A percentile compares a stretch with the other conserved stretches of the same genome.
These are phyloP conservation scores for Talpa occidentalis DNA, from an alignment of 2,113 vertebrate genomes.

Conservation along the genomic window DNA sequence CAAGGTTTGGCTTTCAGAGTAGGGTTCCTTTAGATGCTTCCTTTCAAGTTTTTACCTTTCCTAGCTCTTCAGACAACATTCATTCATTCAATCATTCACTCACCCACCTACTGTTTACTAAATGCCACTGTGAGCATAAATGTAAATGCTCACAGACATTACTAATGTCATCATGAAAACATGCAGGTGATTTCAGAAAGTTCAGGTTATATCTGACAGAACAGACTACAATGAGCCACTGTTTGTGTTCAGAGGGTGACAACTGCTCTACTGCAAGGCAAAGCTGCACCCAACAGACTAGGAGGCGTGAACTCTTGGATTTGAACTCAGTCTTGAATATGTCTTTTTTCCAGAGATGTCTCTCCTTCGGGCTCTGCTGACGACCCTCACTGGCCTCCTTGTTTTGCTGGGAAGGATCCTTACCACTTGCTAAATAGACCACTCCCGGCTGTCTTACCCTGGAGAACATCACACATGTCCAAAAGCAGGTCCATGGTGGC, in stretches of 20 bases:
- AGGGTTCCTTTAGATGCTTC: background rate
- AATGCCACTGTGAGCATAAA: background rate
- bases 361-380: background rate
- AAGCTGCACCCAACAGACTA: background rate
- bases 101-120: background rate
- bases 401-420: background rate
- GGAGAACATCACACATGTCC: background rate
- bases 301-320: background rate
- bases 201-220: background rate
- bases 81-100: background rate
- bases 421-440: background rate
- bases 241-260: background rate
- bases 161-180: background rate
- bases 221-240: background rate
- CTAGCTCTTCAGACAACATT: background rate
- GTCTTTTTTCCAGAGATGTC: slow-evolving; percentile 3
- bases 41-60: background rate
- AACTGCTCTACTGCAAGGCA: background rate
- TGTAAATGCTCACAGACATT: too few species aligned
- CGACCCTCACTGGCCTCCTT: background rate
- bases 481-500: background rate
- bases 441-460: background rate
- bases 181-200: background rate
- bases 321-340: background rate
- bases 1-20: background rate